These are phyloP conservation scores for Zeugodacus cucurbitae DNA, from an alignment of 1,140 invertebrate genomes.

Conservation along the genomic window DNA sequence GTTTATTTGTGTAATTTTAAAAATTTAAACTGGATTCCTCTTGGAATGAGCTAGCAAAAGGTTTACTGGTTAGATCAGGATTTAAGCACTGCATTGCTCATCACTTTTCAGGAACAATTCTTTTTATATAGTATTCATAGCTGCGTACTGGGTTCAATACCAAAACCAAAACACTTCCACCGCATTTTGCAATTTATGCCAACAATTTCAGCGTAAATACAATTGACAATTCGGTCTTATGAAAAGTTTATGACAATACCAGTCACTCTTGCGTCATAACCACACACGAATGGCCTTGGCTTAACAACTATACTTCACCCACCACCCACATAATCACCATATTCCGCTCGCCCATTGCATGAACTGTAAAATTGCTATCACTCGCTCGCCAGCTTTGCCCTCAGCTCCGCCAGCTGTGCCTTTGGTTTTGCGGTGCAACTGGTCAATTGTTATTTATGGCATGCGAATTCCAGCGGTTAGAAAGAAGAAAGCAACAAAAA, in stretches of 20 bases:
- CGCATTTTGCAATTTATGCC: neutral
- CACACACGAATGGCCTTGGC: neutral
- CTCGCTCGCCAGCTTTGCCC: neutral
- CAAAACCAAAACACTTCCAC: no score
- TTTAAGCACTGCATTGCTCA: no score
- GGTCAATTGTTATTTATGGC: slow-evolving; percentile 11
- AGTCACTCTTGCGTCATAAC: neutral
- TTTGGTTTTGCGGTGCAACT: neutral
- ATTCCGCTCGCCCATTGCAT: neutral
- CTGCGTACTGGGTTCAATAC: no score
- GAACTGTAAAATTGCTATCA: neutral
- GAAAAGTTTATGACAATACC: slow-evolving; percentile 5
- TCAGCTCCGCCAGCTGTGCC: neutral
- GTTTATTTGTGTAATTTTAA: no score
- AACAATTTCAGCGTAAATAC: neutral
- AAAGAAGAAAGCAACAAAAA: neutral
- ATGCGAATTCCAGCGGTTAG: neutral
- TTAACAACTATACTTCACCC: neutral
- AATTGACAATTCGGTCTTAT: neutral
- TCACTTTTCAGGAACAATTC: no score
- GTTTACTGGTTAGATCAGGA: no score
- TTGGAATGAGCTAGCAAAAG: no score
- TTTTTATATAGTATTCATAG: no score
- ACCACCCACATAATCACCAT: neutral
- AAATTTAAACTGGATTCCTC: no score